Evolutionary conservation across 2,888 invertebrate species (phyloP), one percentile per base, ranked within the genome.

Genomic region (Caenorhabditis japonica): DNA sequence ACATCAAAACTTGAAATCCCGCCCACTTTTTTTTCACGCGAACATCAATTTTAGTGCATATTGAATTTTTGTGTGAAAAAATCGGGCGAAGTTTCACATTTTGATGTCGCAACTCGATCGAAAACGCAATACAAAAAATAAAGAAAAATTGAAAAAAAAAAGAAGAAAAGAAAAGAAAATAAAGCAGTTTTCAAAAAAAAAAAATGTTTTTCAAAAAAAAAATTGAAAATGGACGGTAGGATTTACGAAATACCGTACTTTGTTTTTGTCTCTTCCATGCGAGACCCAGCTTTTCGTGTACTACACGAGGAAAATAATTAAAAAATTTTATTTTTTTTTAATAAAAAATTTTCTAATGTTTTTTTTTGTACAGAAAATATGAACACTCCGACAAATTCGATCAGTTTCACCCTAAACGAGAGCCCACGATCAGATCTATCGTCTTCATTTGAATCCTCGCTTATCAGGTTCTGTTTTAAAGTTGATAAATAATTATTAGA

Each of bases 381-480:
- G 19, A 60, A 47, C 17, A 36, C 44, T 27, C 38, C 55, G 23
- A 69, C 69, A 15, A 58, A 46, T 41, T 69, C 69, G 17, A n/a
- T 69, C 38, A 47, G 53, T 41, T 60, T 69, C 30, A 53, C 46
- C 10, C 30, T 53, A 13, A 55, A 55, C 46, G 53, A 47, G 23
- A 69, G 69, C 15, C 69, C 68, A 5, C 49, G 53, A 49, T 52
- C 60, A 19, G 39, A 51, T 41, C 21, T 53, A 0, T 60, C 53
- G 5, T 69, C 69, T 4, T 23, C 36, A 4, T 52, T 53, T 23
- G 34, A 27, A 13, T 43, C 49, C 21, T 51, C 56, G 1, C 23
- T 27, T 19, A 13, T 25, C 13, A 55, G 55, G 62, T 64, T 5
- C 17, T 30, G 15, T 3, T 13, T 10, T 23, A 7, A 27, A 36